These are phyloP conservation scores for Drosophila carrolli DNA, from an alignment of 1,140 invertebrate genomes.

Conservation along the genomic window DNA sequence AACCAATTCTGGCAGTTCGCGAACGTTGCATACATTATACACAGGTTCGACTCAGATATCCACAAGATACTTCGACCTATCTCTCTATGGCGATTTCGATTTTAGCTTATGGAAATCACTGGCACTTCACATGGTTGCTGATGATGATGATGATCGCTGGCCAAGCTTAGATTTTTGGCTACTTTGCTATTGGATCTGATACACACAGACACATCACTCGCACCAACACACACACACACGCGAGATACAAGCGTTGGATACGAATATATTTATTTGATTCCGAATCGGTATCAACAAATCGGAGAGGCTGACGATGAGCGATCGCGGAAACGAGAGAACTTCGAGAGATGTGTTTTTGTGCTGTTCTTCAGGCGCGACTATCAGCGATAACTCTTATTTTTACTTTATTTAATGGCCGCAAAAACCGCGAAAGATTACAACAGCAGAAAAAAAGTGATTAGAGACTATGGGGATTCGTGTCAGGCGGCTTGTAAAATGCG, in stretches of 20 bases:
- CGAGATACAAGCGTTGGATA: constrained; percentile 25
- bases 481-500: constrained; percentile 18
- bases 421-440: constrained; percentile 62
- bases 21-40: constrained; percentile 78
- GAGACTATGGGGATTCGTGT: constrained; percentile 9
- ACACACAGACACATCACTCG: constrained; percentile 29
- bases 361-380: constrained; percentile 58
- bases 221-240: constrained; percentile 16
- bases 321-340: constrained; percentile 57
- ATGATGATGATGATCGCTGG: neutral
- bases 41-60: constrained; percentile 26
- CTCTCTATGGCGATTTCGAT: constrained; percentile 17
- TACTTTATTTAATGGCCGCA: constrained; percentile 41
- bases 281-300: constrained; percentile 54
- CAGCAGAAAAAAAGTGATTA: constrained; percentile 42
- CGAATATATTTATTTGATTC: constrained; percentile 50
- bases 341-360: constrained; percentile 51
- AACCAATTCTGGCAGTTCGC: constrained; percentile 76
- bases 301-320: constrained; percentile 39
- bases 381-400: constrained; percentile 43
- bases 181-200: constrained; percentile 32
- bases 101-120: constrained; percentile 45
- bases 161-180: constrained; percentile 45
- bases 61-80: constrained; percentile 31
- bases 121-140: constrained; percentile 52